Base-by-base conservation (phyloP, 2,113 vertebrate genomes). In the Prunella fulvescens region DNA sequence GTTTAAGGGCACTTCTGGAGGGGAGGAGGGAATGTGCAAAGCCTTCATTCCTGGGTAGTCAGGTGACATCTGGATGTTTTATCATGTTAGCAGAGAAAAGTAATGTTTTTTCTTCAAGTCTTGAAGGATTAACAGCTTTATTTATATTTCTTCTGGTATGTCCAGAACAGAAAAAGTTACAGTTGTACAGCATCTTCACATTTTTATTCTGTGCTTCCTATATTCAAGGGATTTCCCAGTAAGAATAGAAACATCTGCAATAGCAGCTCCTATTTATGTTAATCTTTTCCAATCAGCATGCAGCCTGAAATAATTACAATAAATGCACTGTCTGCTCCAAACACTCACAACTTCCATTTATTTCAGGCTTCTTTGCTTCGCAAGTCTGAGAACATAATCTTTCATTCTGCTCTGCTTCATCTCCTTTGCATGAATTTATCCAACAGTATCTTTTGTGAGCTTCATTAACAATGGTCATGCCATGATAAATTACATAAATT, bases 261-360 rank as follows among this genome's bases (percentile, higher is more conserved):
- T 76, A 96, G 50, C 66, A 91, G 72, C 70, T 96, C 84, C 72
- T 95, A 76, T 96, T 96, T 95, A 94, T 93, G 93, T 94, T 96
- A 90, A 84, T 96, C 90, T 97, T 95, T 86, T 95, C 70, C 91
- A 96, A 94, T 97, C 96, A 97, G 78, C 67, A 29, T 88, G 90
- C 89, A 94, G 85, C 95, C 92, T 96, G 93, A 93, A 96, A 95
- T 97, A 97, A 96, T 97, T 94, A 94, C 77, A 95, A 72, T 94
- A 94, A 93, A 97, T 95, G 78, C 66, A 92, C 86, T 62, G 85
- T 73, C 78, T 91, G 84, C 88, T 94, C 83, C 88, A 94, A 90
- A 91, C 39, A 31, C 44, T 88, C 86, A 84, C 17, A 93, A 92
- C 66, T 88, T 92, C 71, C 86, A 94, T 96, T 90, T 89, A 90